Percentiles rank a stretch among this genome's conserved stretches.
These are phyloP conservation scores for Standfussiana lucernea DNA, from an alignment of 2,888 invertebrate species.

Conservation along the genomic window DNA sequence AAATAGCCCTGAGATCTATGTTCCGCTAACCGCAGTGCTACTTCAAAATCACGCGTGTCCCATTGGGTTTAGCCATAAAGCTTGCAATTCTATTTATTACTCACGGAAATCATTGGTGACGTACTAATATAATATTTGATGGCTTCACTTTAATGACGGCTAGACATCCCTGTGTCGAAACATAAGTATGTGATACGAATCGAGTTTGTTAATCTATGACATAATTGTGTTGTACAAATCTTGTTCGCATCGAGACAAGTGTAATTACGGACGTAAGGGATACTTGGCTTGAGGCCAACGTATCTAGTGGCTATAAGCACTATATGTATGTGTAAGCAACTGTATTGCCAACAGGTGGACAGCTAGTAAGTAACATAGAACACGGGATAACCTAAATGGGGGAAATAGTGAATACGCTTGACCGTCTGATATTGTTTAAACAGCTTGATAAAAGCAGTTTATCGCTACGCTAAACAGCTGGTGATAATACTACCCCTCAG, in stretches of 20 bases:
- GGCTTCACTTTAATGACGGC: neutral
- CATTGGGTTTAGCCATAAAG: neutral
- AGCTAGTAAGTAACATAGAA: neutral
- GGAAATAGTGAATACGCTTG: neutral
- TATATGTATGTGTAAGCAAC: neutral
- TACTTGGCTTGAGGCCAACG: constrained; percentile 46
- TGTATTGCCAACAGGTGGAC: constrained; percentile 18
- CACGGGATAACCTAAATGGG: neutral
- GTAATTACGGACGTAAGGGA: constrained; percentile 26
- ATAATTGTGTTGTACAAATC: constrained; percentile 33
- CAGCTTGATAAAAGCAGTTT: neutral
- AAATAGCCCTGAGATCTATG: neutral
- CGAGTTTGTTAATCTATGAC: neutral
- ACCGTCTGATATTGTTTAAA: neutral
- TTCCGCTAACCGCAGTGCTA: constrained; percentile 10
- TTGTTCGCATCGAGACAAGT: constrained; percentile 22
- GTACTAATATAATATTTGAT: constrained; percentile 11
- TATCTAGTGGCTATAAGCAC: constrained; percentile 25
- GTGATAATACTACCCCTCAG: constrained; percentile 3
- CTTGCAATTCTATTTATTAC: constrained; percentile 38
- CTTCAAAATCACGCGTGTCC: constrained; percentile 9
- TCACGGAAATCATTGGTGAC: constrained; percentile 21
- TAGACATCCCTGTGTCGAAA: neutral
- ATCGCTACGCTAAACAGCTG: neutral
- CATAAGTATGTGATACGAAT: constrained; percentile 19